Evolutionary conservation across 2,888 invertebrate genomes (phyloP).

Genomic region (Oligia latruncula): DNA sequence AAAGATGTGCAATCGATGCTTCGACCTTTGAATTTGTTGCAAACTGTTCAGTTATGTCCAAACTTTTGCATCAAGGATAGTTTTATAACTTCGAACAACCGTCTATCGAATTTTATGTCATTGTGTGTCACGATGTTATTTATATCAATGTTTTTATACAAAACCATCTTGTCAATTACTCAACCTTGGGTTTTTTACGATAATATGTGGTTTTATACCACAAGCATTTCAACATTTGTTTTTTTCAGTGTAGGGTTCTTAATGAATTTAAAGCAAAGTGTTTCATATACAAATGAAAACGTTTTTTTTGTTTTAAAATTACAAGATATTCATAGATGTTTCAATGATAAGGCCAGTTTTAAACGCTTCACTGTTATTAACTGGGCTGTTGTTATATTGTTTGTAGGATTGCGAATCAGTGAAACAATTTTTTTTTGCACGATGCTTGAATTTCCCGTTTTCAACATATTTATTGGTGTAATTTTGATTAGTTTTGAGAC

Average conservation of each 20-base stretch:
- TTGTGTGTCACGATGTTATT: not conserved
- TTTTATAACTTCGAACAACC: conserved; percentile 5
- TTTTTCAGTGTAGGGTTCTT: not conserved
- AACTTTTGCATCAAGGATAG: conserved; percentile 16
- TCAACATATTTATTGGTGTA: too few species aligned
- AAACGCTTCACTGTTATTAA: not conserved
- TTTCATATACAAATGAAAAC: not conserved
- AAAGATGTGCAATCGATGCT: conserved; percentile 27
- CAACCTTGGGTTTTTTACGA: not conserved
- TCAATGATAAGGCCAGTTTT: not conserved
- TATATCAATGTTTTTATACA: not conserved
- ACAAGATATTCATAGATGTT: conserved; percentile 17
- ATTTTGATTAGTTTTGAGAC: conserved; percentile 18
- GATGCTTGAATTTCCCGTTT: not conserved
- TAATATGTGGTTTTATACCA: too few species aligned
- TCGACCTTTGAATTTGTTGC: conserved; percentile 13
- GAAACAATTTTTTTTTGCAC: not conserved
- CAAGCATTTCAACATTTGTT: not conserved
- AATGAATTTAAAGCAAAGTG: not conserved
- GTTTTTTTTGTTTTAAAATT: conserved; percentile 12
- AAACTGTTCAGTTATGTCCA: conserved; percentile 16
- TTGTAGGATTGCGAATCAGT: not conserved
- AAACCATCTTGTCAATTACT: accelerated
- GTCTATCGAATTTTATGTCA: not conserved
- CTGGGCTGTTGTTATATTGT: not conserved